Conservation (phyloP, 1,140 invertebrate species). For the Adoxophyes honmai region DNA sequence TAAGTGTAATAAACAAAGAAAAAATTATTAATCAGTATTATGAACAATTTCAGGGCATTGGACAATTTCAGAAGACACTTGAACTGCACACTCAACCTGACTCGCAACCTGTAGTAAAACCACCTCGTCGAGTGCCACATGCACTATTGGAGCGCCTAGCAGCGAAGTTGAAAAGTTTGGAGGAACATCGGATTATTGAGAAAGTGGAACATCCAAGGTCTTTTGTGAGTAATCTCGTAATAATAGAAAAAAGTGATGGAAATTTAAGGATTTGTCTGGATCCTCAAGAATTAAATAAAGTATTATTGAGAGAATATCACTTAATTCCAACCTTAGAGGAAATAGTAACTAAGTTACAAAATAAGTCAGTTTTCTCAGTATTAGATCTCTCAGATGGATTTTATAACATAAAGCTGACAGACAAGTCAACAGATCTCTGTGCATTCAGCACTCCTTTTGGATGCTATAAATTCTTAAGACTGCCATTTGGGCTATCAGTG, state of each 20-base stretch:
- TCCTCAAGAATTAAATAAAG: constrained; percentile 31
- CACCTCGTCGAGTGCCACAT: no score
- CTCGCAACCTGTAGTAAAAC: no score
- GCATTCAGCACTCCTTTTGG: constrained; percentile 20
- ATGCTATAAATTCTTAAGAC: constrained; percentile 18
- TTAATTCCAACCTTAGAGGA: constrained; percentile 28
- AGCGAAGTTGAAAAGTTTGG: constrained; percentile 13
- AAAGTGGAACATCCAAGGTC: constrained; percentile 28
- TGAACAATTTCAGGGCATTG: no score
- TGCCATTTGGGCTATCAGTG: constrained; percentile 33
- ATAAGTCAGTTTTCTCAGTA: constrained; percentile 25
- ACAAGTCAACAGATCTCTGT: constrained; percentile 23
- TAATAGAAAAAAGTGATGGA: constrained; percentile 30
- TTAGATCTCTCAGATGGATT: constrained; percentile 35
- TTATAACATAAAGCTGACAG: constrained; percentile 25
- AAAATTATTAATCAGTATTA: no score
- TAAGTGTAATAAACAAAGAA: no score
- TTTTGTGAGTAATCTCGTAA: constrained; percentile 35
- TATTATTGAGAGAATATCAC: constrained; percentile 30
- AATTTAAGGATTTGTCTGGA: constrained; percentile 35
- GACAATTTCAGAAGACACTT: no score
- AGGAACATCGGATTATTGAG: constrained; percentile 24
- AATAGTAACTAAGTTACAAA: constrained; percentile 21
- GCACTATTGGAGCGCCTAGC: no score
- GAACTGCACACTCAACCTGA: no score